These are phyloP conservation scores for Ashinkailepas kermadecensis DNA, from an alignment of 2,888 invertebrate genomes.

Conservation along the genomic window DNA sequence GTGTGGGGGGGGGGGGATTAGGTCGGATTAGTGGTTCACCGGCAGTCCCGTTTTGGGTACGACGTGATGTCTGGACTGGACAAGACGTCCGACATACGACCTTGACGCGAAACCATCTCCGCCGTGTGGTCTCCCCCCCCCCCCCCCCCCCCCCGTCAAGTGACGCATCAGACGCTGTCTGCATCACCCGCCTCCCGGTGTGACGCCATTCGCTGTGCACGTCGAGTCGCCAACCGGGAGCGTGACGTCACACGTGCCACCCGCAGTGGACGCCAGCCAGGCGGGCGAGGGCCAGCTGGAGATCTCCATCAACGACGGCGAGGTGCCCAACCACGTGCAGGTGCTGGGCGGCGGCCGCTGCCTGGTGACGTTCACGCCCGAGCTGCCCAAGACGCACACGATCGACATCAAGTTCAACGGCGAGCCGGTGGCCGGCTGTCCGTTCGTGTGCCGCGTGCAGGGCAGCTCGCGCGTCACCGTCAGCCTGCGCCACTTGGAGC, in stretches of 20 bases:
- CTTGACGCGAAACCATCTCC: too few species aligned
- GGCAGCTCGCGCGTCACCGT: constrained; percentile 68
- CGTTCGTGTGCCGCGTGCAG: constrained; percentile 76
- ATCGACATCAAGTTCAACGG: constrained; percentile 95
- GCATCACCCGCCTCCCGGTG: too few species aligned
- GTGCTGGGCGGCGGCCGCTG: constrained; percentile 93
- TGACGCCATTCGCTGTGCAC: too few species aligned
- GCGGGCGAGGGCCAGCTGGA: constrained; percentile 99
- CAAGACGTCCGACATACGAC: too few species aligned
- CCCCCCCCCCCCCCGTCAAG: too few species aligned
- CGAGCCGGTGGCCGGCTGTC: constrained; percentile 78
- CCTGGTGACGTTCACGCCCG: constrained; percentile 88
- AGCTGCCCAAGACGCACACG: constrained; percentile 78
- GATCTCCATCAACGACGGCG: constrained; percentile 98
- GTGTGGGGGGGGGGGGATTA: too few species aligned
- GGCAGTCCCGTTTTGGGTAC: too few species aligned
- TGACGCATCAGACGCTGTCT: too few species aligned
- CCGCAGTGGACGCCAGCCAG: constrained; percentile 90
- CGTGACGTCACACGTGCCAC: constrained; percentile 27
- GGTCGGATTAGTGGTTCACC: too few species aligned
- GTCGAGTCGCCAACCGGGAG: too few species aligned
- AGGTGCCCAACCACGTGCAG: constrained; percentile 94
- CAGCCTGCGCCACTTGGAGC: constrained; percentile 65
- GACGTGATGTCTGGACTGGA: too few species aligned
- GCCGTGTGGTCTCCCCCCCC: too few species aligned